Percentiles rank a stretch among this genome's conserved stretches.
phyloP scores from a whole-genome alignment of 35 echinoderm and acorn worm genomes.

The Stichopus chloronotus region DNA sequence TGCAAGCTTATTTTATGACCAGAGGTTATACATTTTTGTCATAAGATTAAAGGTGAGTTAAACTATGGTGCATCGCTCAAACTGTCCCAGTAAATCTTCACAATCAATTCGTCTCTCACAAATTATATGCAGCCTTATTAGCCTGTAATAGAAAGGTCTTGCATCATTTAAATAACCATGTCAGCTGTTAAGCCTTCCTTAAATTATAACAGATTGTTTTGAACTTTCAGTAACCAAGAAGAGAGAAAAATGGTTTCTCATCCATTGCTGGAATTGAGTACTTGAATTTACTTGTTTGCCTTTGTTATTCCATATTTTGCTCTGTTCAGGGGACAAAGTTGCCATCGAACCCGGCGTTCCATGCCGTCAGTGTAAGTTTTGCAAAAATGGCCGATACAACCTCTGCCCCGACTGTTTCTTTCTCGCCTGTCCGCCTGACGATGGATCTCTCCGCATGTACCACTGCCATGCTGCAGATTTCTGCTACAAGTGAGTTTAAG shows the following conservation, averaged over 20 bases:
- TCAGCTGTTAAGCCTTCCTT: too few relatives aligned
- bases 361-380: slow-evolving; percentile 79
- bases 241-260: not conserved
- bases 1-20: too few relatives aligned
- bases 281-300: not conserved
- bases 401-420: slow-evolving; percentile 70
- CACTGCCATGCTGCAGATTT: slow-evolving; percentile 86
- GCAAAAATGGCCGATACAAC: slow-evolving; percentile 81
- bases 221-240: not conserved
- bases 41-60: too few relatives aligned
- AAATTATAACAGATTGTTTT: too few relatives aligned
- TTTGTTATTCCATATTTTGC: not conserved
- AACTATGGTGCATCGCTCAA: too few relatives aligned
- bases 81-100: too few relatives aligned
- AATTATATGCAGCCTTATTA: too few relatives aligned
- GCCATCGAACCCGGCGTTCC: slow-evolving; percentile 66
- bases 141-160: too few relatives aligned
- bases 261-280: not conserved
- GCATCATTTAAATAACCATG: too few relatives aligned
- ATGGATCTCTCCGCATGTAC: slow-evolving; percentile 68
- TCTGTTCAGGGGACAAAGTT: slow-evolving; percentile 58
- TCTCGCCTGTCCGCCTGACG: slow-evolving; percentile 67
- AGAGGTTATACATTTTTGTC: too few relatives aligned
- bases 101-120: too few relatives aligned
- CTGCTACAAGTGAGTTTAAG: slow-evolving; percentile 77